These are phyloP conservation scores for Melanogrammus aeglefinus DNA, from an alignment of 2,797 vertebrate species.

Conservation along the genomic window DNA sequence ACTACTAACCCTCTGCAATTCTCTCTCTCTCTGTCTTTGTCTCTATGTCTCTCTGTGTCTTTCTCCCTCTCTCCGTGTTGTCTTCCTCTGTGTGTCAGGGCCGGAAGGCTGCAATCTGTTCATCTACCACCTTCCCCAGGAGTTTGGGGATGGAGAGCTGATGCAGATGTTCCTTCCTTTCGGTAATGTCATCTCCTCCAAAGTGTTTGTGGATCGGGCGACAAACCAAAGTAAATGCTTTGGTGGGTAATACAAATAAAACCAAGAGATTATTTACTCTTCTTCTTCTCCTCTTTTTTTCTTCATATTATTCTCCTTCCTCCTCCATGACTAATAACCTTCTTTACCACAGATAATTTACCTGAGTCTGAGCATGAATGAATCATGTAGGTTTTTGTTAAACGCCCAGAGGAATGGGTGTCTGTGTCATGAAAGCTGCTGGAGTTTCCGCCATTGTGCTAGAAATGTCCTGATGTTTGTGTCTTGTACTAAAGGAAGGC, in stretches of 20 bases:
- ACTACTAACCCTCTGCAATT: constrained; percentile 5
- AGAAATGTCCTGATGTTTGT: background rate
- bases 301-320: constrained; percentile 22
- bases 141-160: constrained; percentile 99
- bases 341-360: constrained; percentile 64
- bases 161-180: constrained; percentile 99
- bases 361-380: background rate
- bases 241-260: constrained; percentile 94
- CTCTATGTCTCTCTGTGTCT: constrained; percentile 34
- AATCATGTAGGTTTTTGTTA: background rate
- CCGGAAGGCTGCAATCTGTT: constrained; percentile 99
- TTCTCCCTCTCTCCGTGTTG: constrained; percentile 38
- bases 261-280: constrained; percentile 75
- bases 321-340: constrained; percentile 65
- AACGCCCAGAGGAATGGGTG: background rate
- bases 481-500: background rate
- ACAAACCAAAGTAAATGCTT: constrained; percentile 99
- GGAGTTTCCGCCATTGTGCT: background rate
- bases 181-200: constrained; percentile 99
- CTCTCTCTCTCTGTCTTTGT: constrained; percentile 25
- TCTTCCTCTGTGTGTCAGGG: constrained; percentile 72
- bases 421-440: background rate
- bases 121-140: constrained; percentile 99
- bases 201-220: constrained; percentile 99
- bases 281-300: constrained; percentile 54